A percentile compares a stretch with the other conserved stretches of the same genome.
Evolutionary conservation across 2,888 invertebrate genomes (phyloP).

Genomic region (Lampropteryx suffumata): DNA sequence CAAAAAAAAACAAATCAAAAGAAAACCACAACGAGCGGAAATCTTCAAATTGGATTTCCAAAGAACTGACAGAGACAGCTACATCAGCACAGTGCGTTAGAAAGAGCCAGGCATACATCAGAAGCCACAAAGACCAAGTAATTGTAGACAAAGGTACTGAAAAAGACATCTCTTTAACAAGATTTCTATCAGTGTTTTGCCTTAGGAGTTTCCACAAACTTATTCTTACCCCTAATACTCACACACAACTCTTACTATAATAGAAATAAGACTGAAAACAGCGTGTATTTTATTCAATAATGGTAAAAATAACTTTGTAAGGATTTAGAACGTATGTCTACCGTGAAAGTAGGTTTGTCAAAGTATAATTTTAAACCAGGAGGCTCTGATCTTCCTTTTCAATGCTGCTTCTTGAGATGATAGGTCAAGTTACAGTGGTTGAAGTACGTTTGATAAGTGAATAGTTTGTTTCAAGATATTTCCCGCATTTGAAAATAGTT

Average conservation of each 20-base stretch:
- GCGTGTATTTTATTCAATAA: background rate
- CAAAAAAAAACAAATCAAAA: slow-evolving; percentile 46
- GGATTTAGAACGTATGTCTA: slow-evolving; percentile 73
- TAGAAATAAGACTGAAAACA: slow-evolving; percentile 26
- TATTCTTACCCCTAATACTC: slow-evolving; percentile 19
- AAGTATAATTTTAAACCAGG: slow-evolving; percentile 67
- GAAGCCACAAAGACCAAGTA: slow-evolving; percentile 73
- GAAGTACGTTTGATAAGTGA: slow-evolving; percentile 28
- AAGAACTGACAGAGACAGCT: slow-evolving; percentile 52
- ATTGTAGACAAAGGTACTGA: slow-evolving; percentile 81
- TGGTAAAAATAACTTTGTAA: slow-evolving; percentile 41
- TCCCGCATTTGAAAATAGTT: slow-evolving; percentile 29
- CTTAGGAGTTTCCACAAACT: slow-evolving; percentile 56
- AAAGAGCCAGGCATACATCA: slow-evolving; percentile 49
- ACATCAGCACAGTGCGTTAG: slow-evolving; percentile 30
- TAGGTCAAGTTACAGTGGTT: slow-evolving; percentile 20
- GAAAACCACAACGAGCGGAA: slow-evolving; percentile 60
- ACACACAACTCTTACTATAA: slow-evolving; percentile 18
- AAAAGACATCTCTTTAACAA: slow-evolving; percentile 81
- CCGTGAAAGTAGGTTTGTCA: slow-evolving; percentile 79
- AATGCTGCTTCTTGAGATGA: background rate
- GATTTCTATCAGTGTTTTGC: slow-evolving; percentile 79
- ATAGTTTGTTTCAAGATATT: slow-evolving; percentile 29
- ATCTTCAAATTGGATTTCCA: slow-evolving; percentile 70
- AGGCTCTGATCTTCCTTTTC: slow-evolving; percentile 38